Conservation (phyloP, 2,888 invertebrate genomes). For the Ferdinandea cuprea region DNA sequence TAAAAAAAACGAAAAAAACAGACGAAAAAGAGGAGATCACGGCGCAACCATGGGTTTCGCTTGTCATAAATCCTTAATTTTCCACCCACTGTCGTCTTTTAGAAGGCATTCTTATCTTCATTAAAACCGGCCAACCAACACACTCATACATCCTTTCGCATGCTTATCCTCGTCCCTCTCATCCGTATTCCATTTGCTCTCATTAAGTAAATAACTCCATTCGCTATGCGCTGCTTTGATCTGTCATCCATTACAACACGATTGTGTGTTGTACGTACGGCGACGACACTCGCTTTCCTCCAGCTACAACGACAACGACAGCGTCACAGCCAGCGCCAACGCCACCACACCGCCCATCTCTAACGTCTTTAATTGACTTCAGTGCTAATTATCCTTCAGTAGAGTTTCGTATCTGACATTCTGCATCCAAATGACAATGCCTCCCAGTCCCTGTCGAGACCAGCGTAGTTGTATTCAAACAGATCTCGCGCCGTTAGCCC, state of each 20-base stretch:
- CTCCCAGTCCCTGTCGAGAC: conserved; percentile 24
- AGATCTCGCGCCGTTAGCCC: conserved; percentile 38
- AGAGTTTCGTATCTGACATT: conserved; percentile 51
- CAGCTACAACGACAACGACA: too few relatives aligned
- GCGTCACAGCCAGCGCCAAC: not conserved
- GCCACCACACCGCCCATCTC: not conserved
- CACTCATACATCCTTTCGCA: conserved; percentile 19
- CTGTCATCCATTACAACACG: conserved; percentile 70
- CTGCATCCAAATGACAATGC: conserved; percentile 72
- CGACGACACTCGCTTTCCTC: too few relatives aligned
- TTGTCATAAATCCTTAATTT: conserved; percentile 56
- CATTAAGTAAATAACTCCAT: conserved; percentile 65
- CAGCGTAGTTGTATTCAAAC: conserved; percentile 4
- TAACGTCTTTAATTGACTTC: conserved; percentile 70
- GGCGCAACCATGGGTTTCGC: not conserved
- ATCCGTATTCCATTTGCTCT: conserved; percentile 58
- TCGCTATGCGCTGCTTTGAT: conserved; percentile 64
- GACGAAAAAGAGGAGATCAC: not conserved
- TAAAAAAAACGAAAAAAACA: conserved; percentile 8
- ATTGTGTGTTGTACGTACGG: conserved; percentile 20
- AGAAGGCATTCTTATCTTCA: conserved; percentile 33
- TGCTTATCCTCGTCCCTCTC: too few relatives aligned
- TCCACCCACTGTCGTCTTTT: conserved; percentile 25
- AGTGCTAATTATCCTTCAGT: conserved; percentile 71
- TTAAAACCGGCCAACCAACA: conserved; percentile 27